Percentiles rank a stretch among this genome's conserved stretches.
phyloP scores from a whole-genome alignment of 1,140 invertebrate species.

The Bombus confusus region DNA sequence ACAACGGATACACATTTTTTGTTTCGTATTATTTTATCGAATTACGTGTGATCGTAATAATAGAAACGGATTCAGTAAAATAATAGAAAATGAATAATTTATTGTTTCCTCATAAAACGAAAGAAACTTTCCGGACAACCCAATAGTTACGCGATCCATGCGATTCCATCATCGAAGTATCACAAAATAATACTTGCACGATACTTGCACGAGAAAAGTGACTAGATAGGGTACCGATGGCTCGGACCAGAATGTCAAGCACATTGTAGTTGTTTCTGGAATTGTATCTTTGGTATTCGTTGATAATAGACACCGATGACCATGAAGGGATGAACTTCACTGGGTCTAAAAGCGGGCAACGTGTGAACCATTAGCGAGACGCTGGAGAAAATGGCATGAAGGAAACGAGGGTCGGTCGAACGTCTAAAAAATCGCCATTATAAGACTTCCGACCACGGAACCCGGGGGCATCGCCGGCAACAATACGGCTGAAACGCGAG shows the following conservation, averaged over 20 bases:
- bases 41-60: too few species aligned
- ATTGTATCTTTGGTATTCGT: slow-evolving; percentile 26
- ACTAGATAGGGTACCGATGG: slow-evolving; percentile 1
- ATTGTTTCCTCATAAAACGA: too few species aligned
- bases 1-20: too few species aligned
- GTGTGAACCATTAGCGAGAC: slow-evolving; percentile 51
- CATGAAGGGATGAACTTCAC: background rate
- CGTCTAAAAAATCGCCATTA: slow-evolving; percentile 55
- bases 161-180: background rate
- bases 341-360: slow-evolving; percentile 30
- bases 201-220: background rate
- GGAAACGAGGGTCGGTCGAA: slow-evolving; percentile 45
- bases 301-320: slow-evolving; percentile 18
- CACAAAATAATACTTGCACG: too few species aligned
- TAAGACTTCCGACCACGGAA: slow-evolving; percentile 50
- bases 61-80: too few species aligned
- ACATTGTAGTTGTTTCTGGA: slow-evolving; percentile 40
- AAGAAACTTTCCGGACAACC: too few species aligned
- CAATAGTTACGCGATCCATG: background rate
- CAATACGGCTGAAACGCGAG: slow-evolving; percentile 46
- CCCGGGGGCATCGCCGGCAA: slow-evolving; percentile 45
- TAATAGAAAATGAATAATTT: too few species aligned
- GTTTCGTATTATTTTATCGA: too few species aligned
- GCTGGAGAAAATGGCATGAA: slow-evolving; percentile 35
- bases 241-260: too few species aligned